These are phyloP conservation scores for Pteropus rufus DNA, from an alignment of 2,797 vertebrate species.

Conservation along the genomic window DNA sequence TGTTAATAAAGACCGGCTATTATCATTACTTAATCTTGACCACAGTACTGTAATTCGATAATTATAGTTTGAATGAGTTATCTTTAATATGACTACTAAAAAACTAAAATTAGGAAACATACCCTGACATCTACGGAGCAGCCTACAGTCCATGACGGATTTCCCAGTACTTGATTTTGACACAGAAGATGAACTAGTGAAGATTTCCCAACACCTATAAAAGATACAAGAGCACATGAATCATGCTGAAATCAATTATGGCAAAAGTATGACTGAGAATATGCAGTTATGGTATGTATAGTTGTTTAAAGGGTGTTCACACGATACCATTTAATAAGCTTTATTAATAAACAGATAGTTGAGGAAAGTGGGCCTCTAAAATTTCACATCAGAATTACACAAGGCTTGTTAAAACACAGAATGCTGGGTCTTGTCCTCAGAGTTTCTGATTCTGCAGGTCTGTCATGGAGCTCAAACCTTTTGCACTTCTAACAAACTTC, in stretches of 20 bases:
- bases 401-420: not conserved
- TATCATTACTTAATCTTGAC: constrained; percentile 33
- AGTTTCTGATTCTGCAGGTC: not conserved
- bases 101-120: constrained; percentile 69
- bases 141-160: constrained; percentile 98
- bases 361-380: not conserved
- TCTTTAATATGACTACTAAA: constrained; percentile 22
- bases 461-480: not conserved
- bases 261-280: not conserved
- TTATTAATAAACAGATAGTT: not conserved
- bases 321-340: not conserved
- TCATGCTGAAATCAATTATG: not conserved
- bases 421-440: not conserved
- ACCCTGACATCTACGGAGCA: constrained; percentile 99
- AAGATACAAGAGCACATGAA: constrained; percentile 44
- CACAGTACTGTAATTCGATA: not conserved
- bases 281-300: not conserved
- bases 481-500: not conserved
- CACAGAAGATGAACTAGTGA: constrained; percentile 96
- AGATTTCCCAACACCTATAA: constrained; percentile 96
- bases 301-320: not conserved
- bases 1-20: constrained; percentile 27
- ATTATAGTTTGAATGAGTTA: not conserved
- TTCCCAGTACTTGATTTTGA: constrained; percentile 96
- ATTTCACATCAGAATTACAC: not conserved